Evolutionary conservation across 2,797 vertebrate species (phyloP).

Genomic region (Galagoides demidoff): DNA sequence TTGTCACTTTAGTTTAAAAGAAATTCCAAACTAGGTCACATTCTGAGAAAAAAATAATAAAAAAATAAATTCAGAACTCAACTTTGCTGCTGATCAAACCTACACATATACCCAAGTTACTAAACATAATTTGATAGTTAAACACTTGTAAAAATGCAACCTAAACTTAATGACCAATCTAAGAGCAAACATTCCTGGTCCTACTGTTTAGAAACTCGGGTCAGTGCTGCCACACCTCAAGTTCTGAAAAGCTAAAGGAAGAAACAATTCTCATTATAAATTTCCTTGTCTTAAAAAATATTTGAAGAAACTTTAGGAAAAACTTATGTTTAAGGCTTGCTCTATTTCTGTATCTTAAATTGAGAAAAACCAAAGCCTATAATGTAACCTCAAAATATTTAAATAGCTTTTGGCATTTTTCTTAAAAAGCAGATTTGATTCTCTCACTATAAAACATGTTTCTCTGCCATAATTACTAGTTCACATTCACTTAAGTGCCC

Average conservation of each 20-base stretch:
- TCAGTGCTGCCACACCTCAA: neutral
- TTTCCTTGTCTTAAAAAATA: slow-evolving; percentile 58
- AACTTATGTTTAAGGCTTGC: slow-evolving; percentile 42
- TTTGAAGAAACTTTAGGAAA: slow-evolving; percentile 53
- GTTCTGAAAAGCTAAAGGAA: slow-evolving; percentile 50
- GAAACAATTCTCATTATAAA: slow-evolving; percentile 18
- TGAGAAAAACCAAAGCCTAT: slow-evolving; percentile 56
- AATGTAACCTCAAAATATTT: slow-evolving; percentile 56
- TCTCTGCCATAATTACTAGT: slow-evolving; percentile 47
- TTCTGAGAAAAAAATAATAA: neutral
- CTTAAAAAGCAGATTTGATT: slow-evolving; percentile 50
- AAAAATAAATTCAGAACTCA: slow-evolving; percentile 50
- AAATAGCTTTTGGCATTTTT: slow-evolving; percentile 62
- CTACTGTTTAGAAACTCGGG: neutral
- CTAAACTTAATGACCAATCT: slow-evolving; percentile 36
- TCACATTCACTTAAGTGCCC: neutral
- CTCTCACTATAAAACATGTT: slow-evolving; percentile 50
- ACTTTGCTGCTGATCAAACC: slow-evolving; percentile 64
- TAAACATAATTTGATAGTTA: slow-evolving; percentile 42
- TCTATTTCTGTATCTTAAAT: slow-evolving; percentile 45
- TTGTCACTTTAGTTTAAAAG: slow-evolving; percentile 41
- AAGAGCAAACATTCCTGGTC: neutral
- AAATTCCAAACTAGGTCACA: slow-evolving; percentile 7
- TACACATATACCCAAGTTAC: slow-evolving; percentile 2
- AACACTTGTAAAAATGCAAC: slow-evolving; percentile 36